Evolutionary conservation across 2,113 vertebrate genomes (phyloP), one percentile per base, ranked within the genome.

Genomic region (Osmerus eperlanus): DNA sequence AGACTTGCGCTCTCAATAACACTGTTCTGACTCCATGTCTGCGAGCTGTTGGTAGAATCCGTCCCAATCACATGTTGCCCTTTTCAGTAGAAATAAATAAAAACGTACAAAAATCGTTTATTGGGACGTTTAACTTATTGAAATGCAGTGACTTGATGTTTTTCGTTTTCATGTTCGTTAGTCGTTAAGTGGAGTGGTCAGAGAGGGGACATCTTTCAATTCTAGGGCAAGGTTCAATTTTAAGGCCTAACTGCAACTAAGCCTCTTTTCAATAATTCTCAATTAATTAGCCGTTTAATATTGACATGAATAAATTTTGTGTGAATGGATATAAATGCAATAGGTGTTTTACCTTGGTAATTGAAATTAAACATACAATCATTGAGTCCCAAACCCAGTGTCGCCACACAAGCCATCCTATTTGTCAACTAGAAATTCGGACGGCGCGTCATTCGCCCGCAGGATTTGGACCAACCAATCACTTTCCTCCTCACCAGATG

Each of bases 341-440:
- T 81, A 64, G 67, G 56, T 78, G 85, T 86, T 80, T 83, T 83
- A 78, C 76, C 83, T 67, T 52, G 78, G 84, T 91, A 89, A 91
- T 90, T 91, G 87, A 91, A 90, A 90, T 91, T 87, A 88, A 89
- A 90, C 81, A 85, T 86, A 85, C 75, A 75, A 90, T 90, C 73
- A 71, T 79, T 77, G 75, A 73, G 74, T 84, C 81, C 71, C 75
- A 0, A 41, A 70, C 66, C 74, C 21, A 23, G 70, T 69, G 77
- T 72, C 65, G 70, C 73, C 18, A 66, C 58, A 3, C 74, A 47
- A 76, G 70, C 36, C 63, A 76, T 66, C 47, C 68, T 29, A 89
- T 90, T 92, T 84, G 89, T 47, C 75, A 72, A 80, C 32, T 36
- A 47, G 65, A 61, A 81, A 82, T 78, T 72, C 70, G 56, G 64